Evolutionary conservation across 2,888 invertebrate genomes (phyloP).

Genomic region (Eretmocerus hayati): DNA sequence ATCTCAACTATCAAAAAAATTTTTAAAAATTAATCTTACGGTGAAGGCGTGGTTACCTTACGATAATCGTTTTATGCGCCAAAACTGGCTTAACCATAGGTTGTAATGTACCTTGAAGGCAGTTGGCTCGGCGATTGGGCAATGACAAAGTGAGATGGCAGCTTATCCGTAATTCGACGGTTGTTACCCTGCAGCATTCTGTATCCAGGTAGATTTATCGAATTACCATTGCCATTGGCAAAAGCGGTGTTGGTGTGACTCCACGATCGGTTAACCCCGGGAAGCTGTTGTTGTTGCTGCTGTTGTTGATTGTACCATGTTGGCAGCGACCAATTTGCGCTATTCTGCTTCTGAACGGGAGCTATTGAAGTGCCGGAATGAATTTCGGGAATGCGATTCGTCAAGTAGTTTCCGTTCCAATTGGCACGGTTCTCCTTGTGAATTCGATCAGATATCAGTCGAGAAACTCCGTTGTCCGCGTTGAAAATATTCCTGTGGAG

Average conservation of each 20-base stretch:
- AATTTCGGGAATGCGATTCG: constrained; percentile 17
- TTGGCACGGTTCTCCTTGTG: constrained; percentile 49
- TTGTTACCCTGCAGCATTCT: constrained; percentile 22
- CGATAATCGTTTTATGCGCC: neutral
- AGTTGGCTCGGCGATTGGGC: constrained; percentile 21
- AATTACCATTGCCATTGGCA: neutral
- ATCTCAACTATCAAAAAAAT: neutral
- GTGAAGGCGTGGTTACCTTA: neutral
- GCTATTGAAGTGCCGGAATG: neutral
- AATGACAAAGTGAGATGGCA: constrained; percentile 13
- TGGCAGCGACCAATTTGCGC: constrained; percentile 38
- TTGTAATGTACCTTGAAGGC: constrained; percentile 16
- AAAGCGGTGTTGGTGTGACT: constrained; percentile 27
- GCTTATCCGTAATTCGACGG: constrained; percentile 53
- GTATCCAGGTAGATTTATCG: neutral
- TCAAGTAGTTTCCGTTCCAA: constrained; percentile 48
- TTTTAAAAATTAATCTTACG: neutral
- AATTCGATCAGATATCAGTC: constrained; percentile 38
- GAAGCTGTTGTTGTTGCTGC: no score
- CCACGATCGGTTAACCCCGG: constrained; percentile 25
- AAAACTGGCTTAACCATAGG: neutral
- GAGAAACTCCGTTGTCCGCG: constrained; percentile 10
- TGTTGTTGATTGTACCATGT: constrained; percentile 38
- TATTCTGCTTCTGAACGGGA: constrained; percentile 32
- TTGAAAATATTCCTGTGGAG: constrained; percentile 15